phyloP scores from a whole-genome alignment of 2,113 vertebrate species.

The Neolamprologus brichardi region DNA sequence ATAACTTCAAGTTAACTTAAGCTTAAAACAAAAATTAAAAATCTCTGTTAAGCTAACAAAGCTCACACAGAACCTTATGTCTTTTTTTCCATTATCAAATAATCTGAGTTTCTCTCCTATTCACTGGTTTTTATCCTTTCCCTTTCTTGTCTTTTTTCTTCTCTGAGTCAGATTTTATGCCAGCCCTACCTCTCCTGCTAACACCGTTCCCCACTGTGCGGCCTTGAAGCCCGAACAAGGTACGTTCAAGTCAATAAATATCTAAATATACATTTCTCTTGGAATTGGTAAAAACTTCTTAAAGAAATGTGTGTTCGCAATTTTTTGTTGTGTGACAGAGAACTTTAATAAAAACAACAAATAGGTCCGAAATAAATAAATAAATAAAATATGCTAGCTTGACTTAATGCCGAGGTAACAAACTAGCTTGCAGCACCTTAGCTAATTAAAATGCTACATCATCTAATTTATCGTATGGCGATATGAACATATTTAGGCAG shows the following conservation, averaged over 20 bases:
- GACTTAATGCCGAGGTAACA: background rate
- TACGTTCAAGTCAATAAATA: background rate
- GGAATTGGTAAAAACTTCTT: background rate
- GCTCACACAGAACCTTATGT: accelerated
- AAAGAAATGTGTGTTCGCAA: background rate
- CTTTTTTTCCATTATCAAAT: accelerated
- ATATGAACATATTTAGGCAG: background rate
- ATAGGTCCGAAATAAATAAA: background rate
- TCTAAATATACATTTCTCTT: background rate
- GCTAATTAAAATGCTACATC: background rate
- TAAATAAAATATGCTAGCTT: background rate
- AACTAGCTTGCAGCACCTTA: background rate
- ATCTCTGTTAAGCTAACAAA: background rate
- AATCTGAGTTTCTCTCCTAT: background rate
- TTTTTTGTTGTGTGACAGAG: background rate
- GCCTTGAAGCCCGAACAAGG: background rate
- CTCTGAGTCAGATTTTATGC: background rate
- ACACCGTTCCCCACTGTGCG: background rate
- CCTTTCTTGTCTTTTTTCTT: background rate
- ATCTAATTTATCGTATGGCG: accelerated
- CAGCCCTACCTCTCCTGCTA: background rate
- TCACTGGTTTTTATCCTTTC: background rate
- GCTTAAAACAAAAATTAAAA: background rate
- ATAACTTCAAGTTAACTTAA: background rate
- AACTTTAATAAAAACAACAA: background rate